phyloP scores from a whole-genome alignment of 1,140 invertebrate species.

The Aphis craccivora region DNA sequence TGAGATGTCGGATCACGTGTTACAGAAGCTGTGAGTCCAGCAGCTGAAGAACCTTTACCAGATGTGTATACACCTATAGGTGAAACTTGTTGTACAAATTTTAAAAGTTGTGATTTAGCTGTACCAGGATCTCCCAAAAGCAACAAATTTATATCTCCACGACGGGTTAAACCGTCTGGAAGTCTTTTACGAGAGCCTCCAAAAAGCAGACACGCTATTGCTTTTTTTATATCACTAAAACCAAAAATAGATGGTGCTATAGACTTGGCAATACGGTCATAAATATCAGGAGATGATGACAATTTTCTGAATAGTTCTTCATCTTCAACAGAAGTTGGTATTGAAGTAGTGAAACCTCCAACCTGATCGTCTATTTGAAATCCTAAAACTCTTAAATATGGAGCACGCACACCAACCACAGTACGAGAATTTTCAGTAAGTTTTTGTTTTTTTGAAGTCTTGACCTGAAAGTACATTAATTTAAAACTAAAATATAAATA shows the following conservation, averaged over 20 bases:
- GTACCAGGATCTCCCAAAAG: conserved; percentile 98
- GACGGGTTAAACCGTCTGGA: conserved; percentile 91
- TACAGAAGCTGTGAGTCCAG: conserved; percentile 97
- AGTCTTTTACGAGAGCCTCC: conserved; percentile 88
- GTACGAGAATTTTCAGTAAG: conserved; percentile 41
- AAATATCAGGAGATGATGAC: conserved; percentile 84
- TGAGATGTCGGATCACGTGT: conserved; percentile 91
- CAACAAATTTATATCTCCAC: conserved; percentile 97
- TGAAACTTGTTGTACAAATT: conserved; percentile 96
- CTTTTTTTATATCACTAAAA: conserved; percentile 94
- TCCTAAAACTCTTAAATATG: conserved; percentile 94
- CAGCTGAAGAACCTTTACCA: conserved; percentile 98
- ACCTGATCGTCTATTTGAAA: conserved; percentile 86
- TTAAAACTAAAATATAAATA: not conserved
- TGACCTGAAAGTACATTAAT: conserved; percentile 30
- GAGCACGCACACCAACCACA: conserved; percentile 85
- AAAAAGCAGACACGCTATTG: conserved; percentile 94
- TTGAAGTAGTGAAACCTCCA: conserved; percentile 70
- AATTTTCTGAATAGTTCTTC: conserved; percentile 91
- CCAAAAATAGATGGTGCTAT: conserved; percentile 99
- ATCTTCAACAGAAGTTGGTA: conserved; percentile 78
- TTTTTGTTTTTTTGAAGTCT: conserved; percentile 45
- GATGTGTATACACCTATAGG: conserved; percentile 98
- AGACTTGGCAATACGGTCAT: conserved; percentile 88
- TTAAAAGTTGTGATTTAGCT: conserved; percentile 96